A percentile compares a stretch with the other conserved stretches of the same genome.
Conservation (phyloP, 2,113 vertebrate genomes). For the Delphinapterus leucas region DNA sequence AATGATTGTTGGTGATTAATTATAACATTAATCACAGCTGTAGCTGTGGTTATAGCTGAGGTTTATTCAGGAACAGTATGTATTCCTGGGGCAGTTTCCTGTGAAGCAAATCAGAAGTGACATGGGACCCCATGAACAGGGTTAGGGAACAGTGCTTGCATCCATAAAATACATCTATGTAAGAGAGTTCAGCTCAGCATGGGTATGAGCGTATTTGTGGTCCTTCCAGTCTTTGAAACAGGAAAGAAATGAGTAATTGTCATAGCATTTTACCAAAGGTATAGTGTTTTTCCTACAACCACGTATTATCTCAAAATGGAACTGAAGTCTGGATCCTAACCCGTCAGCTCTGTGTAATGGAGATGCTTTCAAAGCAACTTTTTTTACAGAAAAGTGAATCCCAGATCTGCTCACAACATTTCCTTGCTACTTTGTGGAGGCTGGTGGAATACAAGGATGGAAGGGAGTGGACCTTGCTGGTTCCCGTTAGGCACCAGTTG, state of each 20-base stretch:
- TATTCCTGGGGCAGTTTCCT: not conserved
- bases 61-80: not conserved
- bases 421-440: not conserved
- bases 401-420: not conserved
- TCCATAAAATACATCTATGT: not conserved
- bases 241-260: not conserved
- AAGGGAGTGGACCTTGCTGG: not conserved
- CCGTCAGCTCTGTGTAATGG: not conserved
- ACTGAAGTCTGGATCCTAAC: not conserved
- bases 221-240: not conserved
- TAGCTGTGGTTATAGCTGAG: not conserved
- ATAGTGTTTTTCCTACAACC: not conserved
- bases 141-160: not conserved
- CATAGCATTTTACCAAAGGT: conserved; percentile 32
- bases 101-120: not conserved
- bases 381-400: not conserved
- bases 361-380: conserved; percentile 10
- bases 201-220: not conserved
- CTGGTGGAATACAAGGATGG: not conserved
- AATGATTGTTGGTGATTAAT: not conserved
- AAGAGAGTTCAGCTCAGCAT: not conserved
- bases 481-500: not conserved
- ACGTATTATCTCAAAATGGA: not conserved
- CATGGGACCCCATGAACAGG: not conserved
- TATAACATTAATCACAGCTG: not conserved